Base-by-base conservation (phyloP, 1,140 invertebrate genomes). In the Drosophila suzukii region DNA sequence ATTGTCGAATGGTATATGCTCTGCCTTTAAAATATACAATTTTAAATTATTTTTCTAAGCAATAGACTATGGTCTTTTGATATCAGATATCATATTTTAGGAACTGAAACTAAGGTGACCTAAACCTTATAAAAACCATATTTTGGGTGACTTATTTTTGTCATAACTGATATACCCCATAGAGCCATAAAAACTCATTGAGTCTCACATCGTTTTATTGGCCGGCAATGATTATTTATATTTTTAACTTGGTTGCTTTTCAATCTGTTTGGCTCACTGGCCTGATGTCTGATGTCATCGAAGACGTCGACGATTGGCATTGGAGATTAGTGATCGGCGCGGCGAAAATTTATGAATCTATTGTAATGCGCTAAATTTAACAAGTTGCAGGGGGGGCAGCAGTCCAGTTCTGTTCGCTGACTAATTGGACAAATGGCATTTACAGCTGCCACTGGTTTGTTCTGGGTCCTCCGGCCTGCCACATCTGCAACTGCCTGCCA, bases 341-440 rank as follows among this genome's bases (percentile, higher is more conserved):
- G 66, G 82, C 66, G 75, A 68, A 81, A 86, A 86, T 86, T 86
- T 86, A 86, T 86, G 76, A 79, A 70, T 79, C 75, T 75, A 86
- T 86, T 86, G 83, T 86, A 86, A 86, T 86, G 79, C 72, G 83
- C 83, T 86, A 86, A 86, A 86, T 86, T 86, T 89, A 86, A 86
- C 83, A 88, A 86, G 71, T 89, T 88, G 84, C 83, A 78, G 36
- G 55, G 49, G 49, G 27, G 61, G 44, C 39, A 46, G 15, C 51
- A 17, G 65, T 30, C 47, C 54, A 20, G 59, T 54, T 65, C 75
- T 61, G 68, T 6, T 66, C 59, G 67, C 84, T 83, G 83, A 88
- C 83, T 88, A 86, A 86, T 86, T 86, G 82, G 83, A 88, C 83
- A 88, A 88, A 88, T 88, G 79, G 79, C 83, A 88, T 88, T 89